Conservation (phyloP, 2,113 vertebrate genomes). For the Heterocephalus glaber region DNA sequence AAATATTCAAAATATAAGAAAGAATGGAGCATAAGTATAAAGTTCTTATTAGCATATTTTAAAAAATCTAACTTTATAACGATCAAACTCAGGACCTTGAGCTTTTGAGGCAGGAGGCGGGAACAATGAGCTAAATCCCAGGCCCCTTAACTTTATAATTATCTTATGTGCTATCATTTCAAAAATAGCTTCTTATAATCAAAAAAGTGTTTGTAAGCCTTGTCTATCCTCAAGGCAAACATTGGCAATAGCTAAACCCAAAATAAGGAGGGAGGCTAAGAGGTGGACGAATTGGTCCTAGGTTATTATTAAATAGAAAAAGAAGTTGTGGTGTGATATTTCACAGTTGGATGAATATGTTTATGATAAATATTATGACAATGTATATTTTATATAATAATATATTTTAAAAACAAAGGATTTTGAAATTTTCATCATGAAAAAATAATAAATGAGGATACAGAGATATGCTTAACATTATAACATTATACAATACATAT, state of each 20-base stretch:
- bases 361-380: background rate
- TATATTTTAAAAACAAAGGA: too few species aligned
- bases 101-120: too few species aligned
- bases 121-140: too few species aligned
- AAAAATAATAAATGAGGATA: background rate
- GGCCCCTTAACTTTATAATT: background rate
- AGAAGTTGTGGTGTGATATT: too few species aligned
- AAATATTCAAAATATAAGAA: background rate
- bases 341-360: background rate
- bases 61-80: too few species aligned
- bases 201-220: background rate
- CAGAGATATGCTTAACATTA: background rate
- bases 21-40: background rate
- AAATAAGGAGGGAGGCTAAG: background rate
- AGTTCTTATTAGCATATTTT: background rate
- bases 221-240: background rate
- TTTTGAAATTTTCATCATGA: background rate
- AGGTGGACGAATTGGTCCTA: background rate
- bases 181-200: background rate
- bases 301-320: too few species aligned
- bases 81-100: too few species aligned
- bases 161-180: background rate
- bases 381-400: too few species aligned
- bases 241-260: background rate
- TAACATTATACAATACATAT: background rate